Evolutionary conservation across 2,888 invertebrate species (phyloP), one percentile per base, ranked within the genome.

Genomic region (Hyposoter didymator): DNA sequence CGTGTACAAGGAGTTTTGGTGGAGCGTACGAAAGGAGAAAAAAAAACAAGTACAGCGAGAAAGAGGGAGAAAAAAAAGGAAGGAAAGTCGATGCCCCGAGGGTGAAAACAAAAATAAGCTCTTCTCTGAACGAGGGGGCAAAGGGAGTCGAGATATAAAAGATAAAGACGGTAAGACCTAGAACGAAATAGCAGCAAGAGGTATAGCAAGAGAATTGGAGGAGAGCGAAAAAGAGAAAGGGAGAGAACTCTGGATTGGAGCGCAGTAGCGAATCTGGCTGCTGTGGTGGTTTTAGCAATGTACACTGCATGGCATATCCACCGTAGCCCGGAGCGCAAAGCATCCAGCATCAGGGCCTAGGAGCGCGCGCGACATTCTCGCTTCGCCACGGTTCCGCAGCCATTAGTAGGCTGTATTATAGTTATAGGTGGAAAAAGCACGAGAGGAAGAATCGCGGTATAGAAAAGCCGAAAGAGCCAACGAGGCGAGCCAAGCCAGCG

Each of bases 21-120:
- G 45, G 59, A 66, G 52, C 17, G 17, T 43, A 39, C 39, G 39
- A 39, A 39, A 39, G 39, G 6, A 49, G 19, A 28, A 45, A 19
- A 49, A 8, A 35, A 66, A 67, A 75, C 59, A 39, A 28, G 59
- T 59, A 59, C 59, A 22, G 39, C 45, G 35, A 79, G 84, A 87
- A 76, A 85, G 87, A 39, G 39, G 39, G 8, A 39, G 45, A 35
- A 35, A 87, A 35, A 87, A 87, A 85, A 82, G 75, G 85, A 73
- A 45, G 45, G 47, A 76, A 47, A 70, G 69, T 64, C 32, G 74
- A 55, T 82, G 78, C 82, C 85, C 85, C 75, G 82, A 78, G 84
- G 85, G 85, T 55, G 74, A 82, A 85, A 85, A 85, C 85, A 82
- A 85, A 82, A 85, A 85, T 85, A 85, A 85, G 85, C 82, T 78